Conservation (phyloP, 2,888 invertebrate genomes). For the Tiphia femorata region DNA sequence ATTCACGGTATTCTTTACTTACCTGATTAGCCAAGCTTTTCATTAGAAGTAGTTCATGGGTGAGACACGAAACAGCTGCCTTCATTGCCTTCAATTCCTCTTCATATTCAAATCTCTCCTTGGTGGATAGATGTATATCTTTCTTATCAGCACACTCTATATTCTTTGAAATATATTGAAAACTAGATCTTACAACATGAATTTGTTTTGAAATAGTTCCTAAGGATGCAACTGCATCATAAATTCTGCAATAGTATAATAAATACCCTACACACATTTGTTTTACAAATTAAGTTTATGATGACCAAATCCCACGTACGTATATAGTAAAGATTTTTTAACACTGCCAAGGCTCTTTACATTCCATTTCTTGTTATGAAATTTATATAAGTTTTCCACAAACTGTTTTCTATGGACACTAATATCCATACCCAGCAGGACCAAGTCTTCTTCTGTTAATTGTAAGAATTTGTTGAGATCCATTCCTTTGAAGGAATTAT, state of each 20-base stretch:
- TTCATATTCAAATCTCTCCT: constrained; percentile 35
- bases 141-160: constrained; percentile 28
- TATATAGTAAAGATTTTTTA: constrained; percentile 42
- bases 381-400: constrained; percentile 71
- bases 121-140: constrained; percentile 21
- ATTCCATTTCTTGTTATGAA: constrained; percentile 74
- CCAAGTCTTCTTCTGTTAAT: constrained; percentile 73
- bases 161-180: constrained; percentile 69
- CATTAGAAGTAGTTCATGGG: constrained; percentile 42
- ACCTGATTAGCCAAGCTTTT: constrained; percentile 46
- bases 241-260: constrained; percentile 68
- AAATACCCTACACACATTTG: neutral
- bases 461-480: constrained; percentile 73
- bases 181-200: constrained; percentile 72
- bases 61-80: constrained; percentile 29
- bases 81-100: constrained; percentile 43
- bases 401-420: constrained; percentile 75
- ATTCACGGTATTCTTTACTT: no score
- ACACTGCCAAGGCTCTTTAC: constrained; percentile 57
- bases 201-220: constrained; percentile 74
- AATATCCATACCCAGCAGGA: constrained; percentile 73
- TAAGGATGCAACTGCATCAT: constrained; percentile 72
- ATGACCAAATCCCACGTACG: constrained; percentile 34
- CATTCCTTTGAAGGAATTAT: constrained; percentile 70
- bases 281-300: neutral